These are phyloP conservation scores for Lasioglossum oenotherae DNA, from an alignment of 2,888 invertebrate species.

Conservation along the genomic window DNA sequence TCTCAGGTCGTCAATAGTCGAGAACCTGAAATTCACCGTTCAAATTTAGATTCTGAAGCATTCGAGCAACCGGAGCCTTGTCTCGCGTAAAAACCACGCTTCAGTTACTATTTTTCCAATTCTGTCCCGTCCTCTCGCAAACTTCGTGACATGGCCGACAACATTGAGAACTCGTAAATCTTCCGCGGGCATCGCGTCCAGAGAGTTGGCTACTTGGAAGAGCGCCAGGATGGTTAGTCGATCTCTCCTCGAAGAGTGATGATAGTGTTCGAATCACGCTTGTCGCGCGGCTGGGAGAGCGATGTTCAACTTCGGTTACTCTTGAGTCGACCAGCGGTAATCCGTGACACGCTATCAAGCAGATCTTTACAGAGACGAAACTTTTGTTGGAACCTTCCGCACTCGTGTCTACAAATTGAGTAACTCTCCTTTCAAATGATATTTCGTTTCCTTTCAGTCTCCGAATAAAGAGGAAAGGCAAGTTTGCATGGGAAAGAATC, in stretches of 20 bases:
- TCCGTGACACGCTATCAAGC: not conserved
- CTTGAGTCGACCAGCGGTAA: not conserved
- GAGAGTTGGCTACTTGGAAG: not conserved
- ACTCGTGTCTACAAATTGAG: not conserved
- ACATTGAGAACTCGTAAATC: conserved; percentile 34
- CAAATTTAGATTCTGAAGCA: not conserved
- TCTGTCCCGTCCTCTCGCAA: not conserved
- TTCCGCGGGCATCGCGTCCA: conserved; percentile 1
- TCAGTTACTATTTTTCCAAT: not conserved
- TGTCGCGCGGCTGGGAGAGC: not conserved
- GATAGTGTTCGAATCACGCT: conserved; percentile 6
- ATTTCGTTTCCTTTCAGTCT: not conserved
- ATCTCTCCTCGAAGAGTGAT: conserved; percentile 18
- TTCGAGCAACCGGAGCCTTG: not conserved
- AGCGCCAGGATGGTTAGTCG: conserved; percentile 9
- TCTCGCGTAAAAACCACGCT: not conserved
- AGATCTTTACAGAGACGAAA: not conserved
- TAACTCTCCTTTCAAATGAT: not conserved
- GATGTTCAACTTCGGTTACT: not conserved
- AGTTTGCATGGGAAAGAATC: not conserved
- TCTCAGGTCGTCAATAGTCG: not conserved
- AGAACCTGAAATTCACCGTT: not conserved
- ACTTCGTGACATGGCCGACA: not conserved
- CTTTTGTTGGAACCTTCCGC: not conserved
- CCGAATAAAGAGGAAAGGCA: not conserved